Evolutionary conservation across 2,113 vertebrate species (phyloP), one percentile per base, ranked within the genome.

Genomic region (Eira barbara): DNA sequence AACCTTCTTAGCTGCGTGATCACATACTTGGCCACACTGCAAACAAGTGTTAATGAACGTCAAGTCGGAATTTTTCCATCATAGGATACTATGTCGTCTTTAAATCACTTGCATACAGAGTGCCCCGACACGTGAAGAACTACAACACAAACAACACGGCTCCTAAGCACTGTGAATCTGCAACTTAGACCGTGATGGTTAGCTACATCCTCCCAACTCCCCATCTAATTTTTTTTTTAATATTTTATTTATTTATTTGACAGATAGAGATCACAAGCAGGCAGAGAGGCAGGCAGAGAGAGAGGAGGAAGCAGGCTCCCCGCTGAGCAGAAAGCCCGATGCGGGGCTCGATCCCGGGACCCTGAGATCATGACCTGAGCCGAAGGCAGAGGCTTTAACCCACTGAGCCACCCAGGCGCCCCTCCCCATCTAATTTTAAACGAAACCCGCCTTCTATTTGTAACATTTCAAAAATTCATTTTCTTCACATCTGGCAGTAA

Each of bases 1-100:
- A 27, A 55, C 17, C 9, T 1, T n/a, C 52, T 14, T 67, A 34
- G 29, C 7, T 12, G 6, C 55, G 7, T 11, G 29, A 20, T 52
- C 27, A 3, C 3, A 1, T 2, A 7, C 27, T 4, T 2, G 6
- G 21, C 80, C 2, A 1, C 3, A 1, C 4, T 10, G 69, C 42
- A 45, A 63, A 49, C 69, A 12, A 31, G 20, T 39, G 7, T 17
- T 2, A 61, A 6, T 49, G 61, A 69, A 17, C 0, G 45, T 74
- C 59, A 31, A 27, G 49, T 55, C 1, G 42, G 47, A 52, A 20
- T 15, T 7, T 12, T 36, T 2, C 57, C 23, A 6, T n/a, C 15
- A 7, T 0, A 1, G 6, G 25, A 76, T 7, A 9, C 31, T 13
- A 45, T 6, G 17, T 0, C 23, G 7, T 20, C 65, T 34, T 69